Percentiles rank a stretch among this genome's conserved stretches.
phyloP scores from a whole-genome alignment of 2,888 invertebrate species.

The Lamproptera curius region DNA sequence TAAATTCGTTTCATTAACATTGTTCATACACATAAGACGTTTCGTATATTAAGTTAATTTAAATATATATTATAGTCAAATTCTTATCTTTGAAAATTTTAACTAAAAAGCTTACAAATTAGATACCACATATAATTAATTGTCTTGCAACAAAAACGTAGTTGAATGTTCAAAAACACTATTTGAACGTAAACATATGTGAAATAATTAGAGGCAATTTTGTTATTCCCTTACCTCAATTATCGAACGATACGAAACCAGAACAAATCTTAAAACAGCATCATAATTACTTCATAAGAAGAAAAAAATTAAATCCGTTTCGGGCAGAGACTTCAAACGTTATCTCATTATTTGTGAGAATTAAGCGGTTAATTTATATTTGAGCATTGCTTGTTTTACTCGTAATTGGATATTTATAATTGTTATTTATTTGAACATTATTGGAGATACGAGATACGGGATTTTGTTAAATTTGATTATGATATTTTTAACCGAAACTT shows the following conservation, averaged over 20 bases:
- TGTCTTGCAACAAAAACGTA: no score
- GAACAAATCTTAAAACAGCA: slow-evolving; percentile 3
- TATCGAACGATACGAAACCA: not conserved
- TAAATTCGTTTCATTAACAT: no score
- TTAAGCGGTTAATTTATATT: slow-evolving; percentile 17
- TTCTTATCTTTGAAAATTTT: no score
- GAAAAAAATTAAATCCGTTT: not conserved
- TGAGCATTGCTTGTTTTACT: not conserved
- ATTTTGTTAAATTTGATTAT: no score
- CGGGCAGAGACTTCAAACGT: not conserved
- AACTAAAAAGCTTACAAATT: no score
- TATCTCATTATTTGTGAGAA: slow-evolving; percentile 3
- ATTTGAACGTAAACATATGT: not conserved
- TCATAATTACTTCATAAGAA: not conserved
- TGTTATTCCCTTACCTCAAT: slow-evolving; percentile 1
- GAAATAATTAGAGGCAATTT: slow-evolving; percentile 4
- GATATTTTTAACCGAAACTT: no score
- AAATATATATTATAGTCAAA: no score
- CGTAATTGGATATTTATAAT: slow-evolving; percentile 6
- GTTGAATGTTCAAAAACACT: not conserved
- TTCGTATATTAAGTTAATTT: no score
- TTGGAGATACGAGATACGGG: not conserved
- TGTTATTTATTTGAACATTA: slow-evolving; percentile 1
- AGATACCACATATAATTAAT: no score
- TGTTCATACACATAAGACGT: no score